Conservation (phyloP, 1,140 invertebrate genomes). For the Samia ricini region DNA sequence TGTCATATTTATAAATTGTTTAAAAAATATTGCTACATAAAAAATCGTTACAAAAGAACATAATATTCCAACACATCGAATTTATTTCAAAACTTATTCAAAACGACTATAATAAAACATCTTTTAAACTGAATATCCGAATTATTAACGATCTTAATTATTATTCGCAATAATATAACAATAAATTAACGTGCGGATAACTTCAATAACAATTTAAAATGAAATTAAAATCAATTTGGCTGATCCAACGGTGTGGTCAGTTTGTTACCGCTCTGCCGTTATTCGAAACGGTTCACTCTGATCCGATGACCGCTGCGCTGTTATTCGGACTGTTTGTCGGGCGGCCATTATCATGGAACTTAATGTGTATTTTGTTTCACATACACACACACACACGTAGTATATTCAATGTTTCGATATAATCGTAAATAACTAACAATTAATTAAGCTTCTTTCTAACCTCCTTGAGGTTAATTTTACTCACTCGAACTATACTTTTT, state of each 20-base stretch:
- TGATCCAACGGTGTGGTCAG: background rate
- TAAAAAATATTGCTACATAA: no score
- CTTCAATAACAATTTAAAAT: background rate
- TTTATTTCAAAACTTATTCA: no score
- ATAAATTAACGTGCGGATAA: background rate
- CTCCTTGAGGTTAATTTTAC: no score
- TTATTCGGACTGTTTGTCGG: background rate
- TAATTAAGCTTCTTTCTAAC: no score
- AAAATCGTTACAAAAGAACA: no score
- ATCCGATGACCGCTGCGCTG: background rate
- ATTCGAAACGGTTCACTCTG: background rate
- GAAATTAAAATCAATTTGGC: background rate
- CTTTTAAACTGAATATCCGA: background rate
- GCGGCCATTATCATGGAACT: background rate
- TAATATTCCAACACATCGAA: no score
- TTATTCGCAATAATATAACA: no score
- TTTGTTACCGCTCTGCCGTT: background rate
- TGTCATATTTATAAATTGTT: no score
- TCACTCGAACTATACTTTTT: no score
- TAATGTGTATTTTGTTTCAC: background rate
- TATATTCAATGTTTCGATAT: no score
- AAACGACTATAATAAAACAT: background rate
- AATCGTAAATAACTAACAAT: no score
- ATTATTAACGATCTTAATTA: background rate
- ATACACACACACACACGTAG: no score